These are phyloP conservation scores for Athene cunicularia DNA, from an alignment of 2,113 vertebrate genomes.

Conservation along the genomic window DNA sequence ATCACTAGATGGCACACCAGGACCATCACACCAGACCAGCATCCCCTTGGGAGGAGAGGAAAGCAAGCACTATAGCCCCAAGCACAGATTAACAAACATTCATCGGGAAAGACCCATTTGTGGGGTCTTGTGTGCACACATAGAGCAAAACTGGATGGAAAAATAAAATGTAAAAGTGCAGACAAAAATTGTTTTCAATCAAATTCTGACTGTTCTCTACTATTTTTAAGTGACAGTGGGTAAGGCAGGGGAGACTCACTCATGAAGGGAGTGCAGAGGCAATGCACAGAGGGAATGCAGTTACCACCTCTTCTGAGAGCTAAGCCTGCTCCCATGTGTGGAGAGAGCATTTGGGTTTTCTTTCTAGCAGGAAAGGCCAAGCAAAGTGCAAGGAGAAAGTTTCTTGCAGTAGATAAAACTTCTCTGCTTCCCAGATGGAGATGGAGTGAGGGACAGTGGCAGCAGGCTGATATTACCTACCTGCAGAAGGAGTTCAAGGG, in stretches of 20 bases:
- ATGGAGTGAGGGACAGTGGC: neutral
- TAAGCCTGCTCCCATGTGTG: neutral
- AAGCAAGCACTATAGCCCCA: neutral
- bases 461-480: neutral
- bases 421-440: neutral
- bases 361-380: neutral
- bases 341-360: neutral
- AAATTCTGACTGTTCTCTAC: neutral
- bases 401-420: neutral
- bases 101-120: neutral
- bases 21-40: neutral
- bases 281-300: neutral
- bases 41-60: neutral
- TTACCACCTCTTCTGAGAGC: neutral
- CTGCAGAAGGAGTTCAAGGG: neutral
- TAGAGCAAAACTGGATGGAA: neutral
- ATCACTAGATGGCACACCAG: conserved; percentile 53
- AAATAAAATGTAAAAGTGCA: neutral
- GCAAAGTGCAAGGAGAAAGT: neutral
- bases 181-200: neutral
- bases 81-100: neutral
- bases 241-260: neutral
- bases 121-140: neutral
- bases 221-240: neutral
- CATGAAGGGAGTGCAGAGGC: neutral